These are phyloP conservation scores for Diplodus sargus DNA, from an alignment of 2,797 vertebrate genomes.

Conservation along the genomic window DNA sequence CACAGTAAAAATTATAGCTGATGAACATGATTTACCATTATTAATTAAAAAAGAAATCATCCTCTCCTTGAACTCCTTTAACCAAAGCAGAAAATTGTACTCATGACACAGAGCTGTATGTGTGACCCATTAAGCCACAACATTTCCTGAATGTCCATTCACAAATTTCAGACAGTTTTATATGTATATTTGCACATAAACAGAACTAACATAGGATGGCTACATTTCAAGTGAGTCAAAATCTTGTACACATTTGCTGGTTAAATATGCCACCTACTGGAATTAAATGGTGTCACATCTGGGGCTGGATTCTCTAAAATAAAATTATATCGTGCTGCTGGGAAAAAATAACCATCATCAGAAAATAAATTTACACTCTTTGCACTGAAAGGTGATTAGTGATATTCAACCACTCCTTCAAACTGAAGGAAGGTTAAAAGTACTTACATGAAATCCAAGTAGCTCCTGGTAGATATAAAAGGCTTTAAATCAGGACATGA, in stretches of 20 bases:
- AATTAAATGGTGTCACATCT: background rate
- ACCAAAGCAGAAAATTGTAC: background rate
- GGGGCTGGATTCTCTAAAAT: background rate
- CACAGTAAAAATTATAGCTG: background rate
- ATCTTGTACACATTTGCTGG: background rate
- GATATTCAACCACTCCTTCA: background rate
- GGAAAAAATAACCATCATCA: background rate
- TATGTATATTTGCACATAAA: background rate
- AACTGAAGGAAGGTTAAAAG: background rate
- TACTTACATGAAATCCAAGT: background rate
- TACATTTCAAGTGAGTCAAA: too few relatives aligned
- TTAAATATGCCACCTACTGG: slow-evolving; percentile 34
- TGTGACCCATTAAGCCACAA: background rate
- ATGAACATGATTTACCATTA: background rate
- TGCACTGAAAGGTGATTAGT: background rate
- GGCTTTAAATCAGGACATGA: background rate
- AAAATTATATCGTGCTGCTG: background rate
- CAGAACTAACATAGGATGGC: too few relatives aligned
- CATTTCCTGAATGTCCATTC: background rate
- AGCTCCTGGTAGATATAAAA: background rate
- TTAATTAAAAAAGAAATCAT: background rate
- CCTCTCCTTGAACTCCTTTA: background rate
- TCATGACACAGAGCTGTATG: background rate
- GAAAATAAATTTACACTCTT: background rate
- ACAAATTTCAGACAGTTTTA: background rate